A percentile compares a stretch with the other conserved stretches of the same genome.
Conservation (phyloP, 2,888 invertebrate genomes). For the Melanophora roralis region DNA sequence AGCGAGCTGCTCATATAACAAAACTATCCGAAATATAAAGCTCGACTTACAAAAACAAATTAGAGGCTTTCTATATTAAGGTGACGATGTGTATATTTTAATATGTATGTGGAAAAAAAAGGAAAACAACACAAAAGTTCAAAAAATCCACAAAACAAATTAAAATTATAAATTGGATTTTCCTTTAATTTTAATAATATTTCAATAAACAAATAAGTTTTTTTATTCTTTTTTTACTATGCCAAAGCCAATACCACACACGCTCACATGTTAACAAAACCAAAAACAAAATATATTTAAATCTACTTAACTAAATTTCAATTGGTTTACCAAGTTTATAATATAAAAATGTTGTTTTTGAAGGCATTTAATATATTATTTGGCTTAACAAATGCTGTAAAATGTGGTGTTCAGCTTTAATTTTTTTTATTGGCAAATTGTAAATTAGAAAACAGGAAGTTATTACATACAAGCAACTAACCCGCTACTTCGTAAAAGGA, state of each 20-base stretch:
- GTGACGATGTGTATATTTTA: too few species aligned
- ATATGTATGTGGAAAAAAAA: too few species aligned
- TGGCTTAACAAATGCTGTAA: not conserved
- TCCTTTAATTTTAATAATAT: constrained; percentile 34
- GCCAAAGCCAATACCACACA: constrained; percentile 25
- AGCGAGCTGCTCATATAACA: too few species aligned
- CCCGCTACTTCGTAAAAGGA: too few species aligned
- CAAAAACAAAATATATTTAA: not conserved
- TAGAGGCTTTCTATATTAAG: not conserved
- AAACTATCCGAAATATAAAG: too few species aligned
- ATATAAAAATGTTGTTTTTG: constrained; percentile 25
- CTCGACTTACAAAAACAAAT: not conserved
- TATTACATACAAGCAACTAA: too few species aligned
- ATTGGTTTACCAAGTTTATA: constrained; percentile 16
- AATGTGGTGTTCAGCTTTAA: too few species aligned
- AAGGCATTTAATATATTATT: not conserved
- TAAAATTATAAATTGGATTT: constrained; percentile 15
- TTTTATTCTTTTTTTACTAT: constrained; percentile 18
- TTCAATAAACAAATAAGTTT: constrained; percentile 21
- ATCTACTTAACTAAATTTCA: constrained; percentile 30
- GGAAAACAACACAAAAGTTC: not conserved
- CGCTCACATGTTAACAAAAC: not conserved
- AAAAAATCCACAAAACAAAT: not conserved
- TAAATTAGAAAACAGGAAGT: too few species aligned
- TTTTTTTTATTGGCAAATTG: too few species aligned